These are phyloP conservation scores for Sus cebifrons DNA, from an alignment of 2,797 vertebrate genomes.

Conservation along the genomic window DNA sequence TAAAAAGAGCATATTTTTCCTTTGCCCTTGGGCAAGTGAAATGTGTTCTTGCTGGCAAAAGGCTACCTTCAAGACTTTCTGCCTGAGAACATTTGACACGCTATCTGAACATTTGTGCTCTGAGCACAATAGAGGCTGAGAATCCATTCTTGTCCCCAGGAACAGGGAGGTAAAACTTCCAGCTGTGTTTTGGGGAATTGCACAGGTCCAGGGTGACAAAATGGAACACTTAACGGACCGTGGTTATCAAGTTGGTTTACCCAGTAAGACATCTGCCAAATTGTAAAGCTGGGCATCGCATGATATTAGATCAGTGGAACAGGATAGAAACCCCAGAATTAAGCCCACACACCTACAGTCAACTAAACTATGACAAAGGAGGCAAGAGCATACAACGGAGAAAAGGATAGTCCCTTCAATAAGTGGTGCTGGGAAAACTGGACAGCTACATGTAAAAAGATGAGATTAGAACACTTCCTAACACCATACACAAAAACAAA, in stretches of 20 bases:
- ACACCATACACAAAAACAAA: too few relatives aligned
- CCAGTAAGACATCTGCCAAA: background rate
- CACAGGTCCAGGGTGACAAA: background rate
- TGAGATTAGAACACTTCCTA: too few relatives aligned
- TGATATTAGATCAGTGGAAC: too few relatives aligned
- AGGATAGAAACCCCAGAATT: too few relatives aligned
- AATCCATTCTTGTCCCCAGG: background rate
- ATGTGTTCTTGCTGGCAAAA: background rate
- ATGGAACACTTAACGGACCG: background rate
- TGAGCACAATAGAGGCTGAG: background rate
- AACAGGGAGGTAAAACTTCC: background rate
- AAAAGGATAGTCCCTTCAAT: too few relatives aligned
- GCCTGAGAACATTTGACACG: background rate
- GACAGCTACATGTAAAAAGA: too few relatives aligned
- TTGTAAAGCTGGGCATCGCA: background rate
- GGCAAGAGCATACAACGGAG: too few relatives aligned
- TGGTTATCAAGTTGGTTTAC: background rate
- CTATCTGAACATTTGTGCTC: too few relatives aligned
- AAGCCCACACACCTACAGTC: too few relatives aligned
- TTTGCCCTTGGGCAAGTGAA: conserved; percentile 16
- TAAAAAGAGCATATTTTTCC: background rate
- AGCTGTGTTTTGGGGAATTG: background rate
- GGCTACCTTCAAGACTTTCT: background rate
- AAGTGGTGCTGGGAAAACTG: too few relatives aligned
- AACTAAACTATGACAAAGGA: too few relatives aligned